phyloP scores from a whole-genome alignment of 2,113 vertebrate genomes.

The Hippocampus mohnikei region DNA sequence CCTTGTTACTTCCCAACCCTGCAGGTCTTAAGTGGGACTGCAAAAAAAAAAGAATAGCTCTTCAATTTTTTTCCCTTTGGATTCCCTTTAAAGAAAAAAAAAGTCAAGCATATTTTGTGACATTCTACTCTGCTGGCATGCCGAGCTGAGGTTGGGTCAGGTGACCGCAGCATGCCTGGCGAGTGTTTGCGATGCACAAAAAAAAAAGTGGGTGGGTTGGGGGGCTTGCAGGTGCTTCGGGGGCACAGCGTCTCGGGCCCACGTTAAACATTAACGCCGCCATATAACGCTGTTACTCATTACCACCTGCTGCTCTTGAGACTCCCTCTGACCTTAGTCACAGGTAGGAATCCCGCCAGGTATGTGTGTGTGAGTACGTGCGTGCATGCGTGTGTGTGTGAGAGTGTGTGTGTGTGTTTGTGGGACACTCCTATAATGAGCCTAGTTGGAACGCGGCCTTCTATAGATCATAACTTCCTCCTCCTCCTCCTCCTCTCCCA shows the following conservation, averaged over 20 bases:
- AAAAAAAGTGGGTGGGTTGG: constrained; percentile 56
- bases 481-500: constrained; percentile 38
- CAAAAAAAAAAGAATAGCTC: too few species aligned
- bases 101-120: background rate
- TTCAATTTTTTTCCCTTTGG: too few species aligned
- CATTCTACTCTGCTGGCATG: constrained; percentile 29
- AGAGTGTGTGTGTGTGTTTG: constrained; percentile 37
- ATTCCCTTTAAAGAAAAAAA: background rate
- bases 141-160: constrained; percentile 10
- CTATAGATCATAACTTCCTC: constrained; percentile 29
- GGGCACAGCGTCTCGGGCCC: constrained; percentile 57
- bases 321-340: constrained; percentile 63
- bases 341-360: constrained; percentile 58
- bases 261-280: constrained; percentile 71
- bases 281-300: constrained; percentile 78
- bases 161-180: constrained; percentile 32
- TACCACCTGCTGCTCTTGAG: constrained; percentile 61
- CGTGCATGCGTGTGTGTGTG: constrained; percentile 26
- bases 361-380: constrained; percentile 33
- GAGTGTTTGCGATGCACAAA: constrained; percentile 56
- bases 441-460: constrained; percentile 34
- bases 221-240: constrained; percentile 66
- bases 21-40: too few species aligned
- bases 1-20: too few species aligned
- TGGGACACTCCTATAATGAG: constrained; percentile 11